Percentiles rank a stretch among this genome's conserved stretches.
Evolutionary conservation across 2,113 vertebrate genomes (phyloP).

Genomic region (Leuciscus idus): DNA sequence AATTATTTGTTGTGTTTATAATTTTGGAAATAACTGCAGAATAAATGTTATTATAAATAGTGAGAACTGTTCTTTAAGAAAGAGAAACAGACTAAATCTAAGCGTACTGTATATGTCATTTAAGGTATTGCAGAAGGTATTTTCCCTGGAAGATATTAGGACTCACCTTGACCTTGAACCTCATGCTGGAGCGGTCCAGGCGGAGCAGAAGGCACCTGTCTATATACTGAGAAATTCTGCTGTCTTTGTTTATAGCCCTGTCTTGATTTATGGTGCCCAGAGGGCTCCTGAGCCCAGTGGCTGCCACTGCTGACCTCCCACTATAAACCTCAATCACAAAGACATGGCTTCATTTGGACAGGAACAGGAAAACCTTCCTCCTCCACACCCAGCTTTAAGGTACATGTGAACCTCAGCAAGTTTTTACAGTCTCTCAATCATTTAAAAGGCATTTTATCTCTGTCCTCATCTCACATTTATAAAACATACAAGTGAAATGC

Average conservation of each 20-base stretch:
- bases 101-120: neutral
- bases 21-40: neutral
- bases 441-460: slow-evolving; percentile 4
- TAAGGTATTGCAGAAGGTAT: neutral
- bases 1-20: neutral
- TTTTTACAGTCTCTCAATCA: neutral
- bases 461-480: slow-evolving; percentile 6
- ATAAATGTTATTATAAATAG: neutral
- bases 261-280: slow-evolving; percentile 59
- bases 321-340: slow-evolving; percentile 62
- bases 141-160: slow-evolving; percentile 20
- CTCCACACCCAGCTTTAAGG: slow-evolving; percentile 14
- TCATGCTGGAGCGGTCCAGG: slow-evolving; percentile 13
- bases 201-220: slow-evolving; percentile 38
- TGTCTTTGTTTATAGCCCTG: slow-evolving; percentile 54
- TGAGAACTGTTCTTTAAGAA: neutral
- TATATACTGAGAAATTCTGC: slow-evolving; percentile 43
- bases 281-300: slow-evolving; percentile 16
- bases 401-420: slow-evolving; percentile 10
- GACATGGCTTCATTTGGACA: slow-evolving; percentile 48
- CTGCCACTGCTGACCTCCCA: slow-evolving; percentile 47
- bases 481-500: neutral
- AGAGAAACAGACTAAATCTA: neutral
- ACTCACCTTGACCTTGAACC: slow-evolving; percentile 56
- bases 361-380: slow-evolving; percentile 31